Conservation (phyloP, 2,888 invertebrate species). For the Plebejus melissa region DNA sequence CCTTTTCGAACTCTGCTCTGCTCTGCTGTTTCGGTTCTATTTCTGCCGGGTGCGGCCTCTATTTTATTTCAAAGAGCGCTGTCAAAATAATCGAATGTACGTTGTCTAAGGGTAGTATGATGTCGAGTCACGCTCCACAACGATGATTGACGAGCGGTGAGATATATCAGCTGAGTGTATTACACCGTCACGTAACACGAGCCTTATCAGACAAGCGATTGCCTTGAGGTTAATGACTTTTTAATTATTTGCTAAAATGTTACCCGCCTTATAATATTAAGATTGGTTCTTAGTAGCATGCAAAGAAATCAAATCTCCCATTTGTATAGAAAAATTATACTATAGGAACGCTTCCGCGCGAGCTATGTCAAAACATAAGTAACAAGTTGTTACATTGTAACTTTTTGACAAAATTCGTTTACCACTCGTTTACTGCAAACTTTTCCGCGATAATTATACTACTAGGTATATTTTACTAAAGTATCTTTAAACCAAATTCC, state of each 20-base stretch:
- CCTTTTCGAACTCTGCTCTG: no score
- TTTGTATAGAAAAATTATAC: no score
- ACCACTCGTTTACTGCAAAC: no score
- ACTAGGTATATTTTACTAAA: no score
- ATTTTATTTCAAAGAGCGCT: background rate
- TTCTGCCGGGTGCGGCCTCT: background rate
- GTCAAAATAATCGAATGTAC: background rate
- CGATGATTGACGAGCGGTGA: conserved; percentile 36
- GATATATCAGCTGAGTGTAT: conserved; percentile 27
- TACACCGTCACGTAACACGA: conserved; percentile 18
- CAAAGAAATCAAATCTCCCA: no score
- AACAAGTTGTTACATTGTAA: no score
- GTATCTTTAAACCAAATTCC: no score
- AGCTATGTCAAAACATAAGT: no score
- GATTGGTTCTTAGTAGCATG: no score
- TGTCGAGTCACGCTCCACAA: conserved; percentile 35
- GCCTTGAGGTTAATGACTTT: background rate
- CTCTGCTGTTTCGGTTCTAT: background rate
- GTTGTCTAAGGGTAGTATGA: background rate
- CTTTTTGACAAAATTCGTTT: no score
- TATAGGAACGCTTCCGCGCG: no score
- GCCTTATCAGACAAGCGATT: conserved; percentile 5
- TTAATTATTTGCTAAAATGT: background rate
- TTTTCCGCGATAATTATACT: no score
- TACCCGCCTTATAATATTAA: background rate